Conservation (phyloP, 2,113 vertebrate species). For the Microtus montanus region DNA sequence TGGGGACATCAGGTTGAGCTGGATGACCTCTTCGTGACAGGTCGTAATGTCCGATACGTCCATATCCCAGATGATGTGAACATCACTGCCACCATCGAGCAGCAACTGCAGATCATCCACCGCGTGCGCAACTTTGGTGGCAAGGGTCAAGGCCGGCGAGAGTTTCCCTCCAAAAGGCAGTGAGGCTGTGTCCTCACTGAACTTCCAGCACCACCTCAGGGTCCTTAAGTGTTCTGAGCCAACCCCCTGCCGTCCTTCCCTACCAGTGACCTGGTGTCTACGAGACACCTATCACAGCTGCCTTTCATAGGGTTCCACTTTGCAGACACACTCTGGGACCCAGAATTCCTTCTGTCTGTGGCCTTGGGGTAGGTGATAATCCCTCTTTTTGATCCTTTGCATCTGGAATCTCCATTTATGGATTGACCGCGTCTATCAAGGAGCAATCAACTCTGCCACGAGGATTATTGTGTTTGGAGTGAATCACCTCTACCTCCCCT, state of each 20-base stretch:
- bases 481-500: not conserved
- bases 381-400: slow-evolving; percentile 4
- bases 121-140: slow-evolving; percentile 90
- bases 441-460: slow-evolving; percentile 4
- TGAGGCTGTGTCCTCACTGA: slow-evolving; percentile 58
- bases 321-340: not conserved
- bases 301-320: slow-evolving; percentile 49
- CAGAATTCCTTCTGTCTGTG: slow-evolving; percentile 43
- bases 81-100: slow-evolving; percentile 91
- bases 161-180: slow-evolving; percentile 83
- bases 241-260: not conserved
- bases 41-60: slow-evolving; percentile 94
- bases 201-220: not conserved
- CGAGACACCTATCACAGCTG: slow-evolving; percentile 41
- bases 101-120: slow-evolving; percentile 91
- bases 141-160: slow-evolving; percentile 88
- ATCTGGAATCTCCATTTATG: not conserved
- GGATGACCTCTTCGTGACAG: slow-evolving; percentile 93
- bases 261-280: not conserved
- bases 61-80: slow-evolving; percentile 95
- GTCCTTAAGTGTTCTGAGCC: slow-evolving; percentile 6
- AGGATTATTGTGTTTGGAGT: not conserved
- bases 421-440: not conserved
- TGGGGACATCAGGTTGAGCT: slow-evolving; percentile 83
- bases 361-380: slow-evolving; percentile 58